Percentiles rank a stretch among this genome's conserved stretches.
Evolutionary conservation across 2,113 vertebrate genomes (phyloP).

Genomic region (Lynx canadensis): DNA sequence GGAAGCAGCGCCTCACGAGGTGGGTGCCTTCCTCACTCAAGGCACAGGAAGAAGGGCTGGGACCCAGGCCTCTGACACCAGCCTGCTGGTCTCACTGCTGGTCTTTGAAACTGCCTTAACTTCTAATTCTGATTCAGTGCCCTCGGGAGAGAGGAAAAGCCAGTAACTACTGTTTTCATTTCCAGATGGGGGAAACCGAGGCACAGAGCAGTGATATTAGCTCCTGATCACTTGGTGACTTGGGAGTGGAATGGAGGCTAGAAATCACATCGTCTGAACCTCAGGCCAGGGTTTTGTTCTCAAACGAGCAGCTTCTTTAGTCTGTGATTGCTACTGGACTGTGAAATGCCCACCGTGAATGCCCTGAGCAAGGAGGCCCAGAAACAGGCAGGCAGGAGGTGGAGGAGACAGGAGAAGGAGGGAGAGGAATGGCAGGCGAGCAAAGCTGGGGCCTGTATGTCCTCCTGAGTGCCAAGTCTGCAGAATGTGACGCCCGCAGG

Average conservation of each 20-base stretch:
- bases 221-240: neutral
- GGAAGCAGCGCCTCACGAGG: neutral
- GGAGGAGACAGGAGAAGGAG: neutral
- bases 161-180: neutral
- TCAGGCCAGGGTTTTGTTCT: neutral
- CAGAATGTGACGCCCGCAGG: neutral
- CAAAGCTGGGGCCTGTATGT: too few relatives aligned
- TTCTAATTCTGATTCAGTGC: neutral
- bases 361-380: neutral
- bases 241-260: neutral
- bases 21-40: neutral
- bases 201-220: neutral
- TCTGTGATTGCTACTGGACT: neutral
- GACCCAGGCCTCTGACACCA: neutral
- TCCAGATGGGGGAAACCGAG: neutral
- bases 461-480: neutral
- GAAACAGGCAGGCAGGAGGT: neutral
- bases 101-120: neutral
- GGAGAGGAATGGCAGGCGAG: neutral
- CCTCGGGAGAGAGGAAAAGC: neutral
- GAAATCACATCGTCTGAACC: neutral
- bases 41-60: neutral
- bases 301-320: neutral
- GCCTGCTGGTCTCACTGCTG: neutral
- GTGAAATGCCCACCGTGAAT: accelerated